A percentile compares a stretch with the other conserved stretches of the same genome.
These are phyloP conservation scores for Lysandra bellargus DNA, from an alignment of 2,888 invertebrate species.

Conservation along the genomic window DNA sequence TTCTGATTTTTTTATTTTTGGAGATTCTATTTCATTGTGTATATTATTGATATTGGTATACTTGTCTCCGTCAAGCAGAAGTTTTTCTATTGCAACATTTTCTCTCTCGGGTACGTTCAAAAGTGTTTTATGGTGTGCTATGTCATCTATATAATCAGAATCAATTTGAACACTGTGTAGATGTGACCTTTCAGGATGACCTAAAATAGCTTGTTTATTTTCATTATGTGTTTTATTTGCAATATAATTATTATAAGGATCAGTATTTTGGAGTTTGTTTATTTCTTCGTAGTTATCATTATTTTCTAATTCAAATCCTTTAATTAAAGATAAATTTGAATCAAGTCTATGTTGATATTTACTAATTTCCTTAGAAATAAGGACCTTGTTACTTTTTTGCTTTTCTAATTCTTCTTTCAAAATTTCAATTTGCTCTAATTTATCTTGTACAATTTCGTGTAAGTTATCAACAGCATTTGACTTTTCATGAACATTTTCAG, in stretches of 20 bases:
- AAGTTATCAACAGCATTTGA: conserved; percentile 55
- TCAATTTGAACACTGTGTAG: neutral
- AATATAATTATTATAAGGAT: neutral
- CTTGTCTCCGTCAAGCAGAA: neutral
- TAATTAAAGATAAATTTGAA: conserved; percentile 48
- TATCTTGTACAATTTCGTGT: conserved; percentile 51
- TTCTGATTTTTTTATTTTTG: neutral
- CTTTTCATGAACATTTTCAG: conserved; percentile 54
- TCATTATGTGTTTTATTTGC: neutral
- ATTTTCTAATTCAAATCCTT: conserved; percentile 35
- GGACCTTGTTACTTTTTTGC: conserved; percentile 51
- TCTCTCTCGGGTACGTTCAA: conserved; percentile 1
- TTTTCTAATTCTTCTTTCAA: conserved; percentile 53
- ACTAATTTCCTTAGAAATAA: conserved; percentile 50
- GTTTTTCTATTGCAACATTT: neutral
- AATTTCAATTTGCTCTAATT: conserved; percentile 57
- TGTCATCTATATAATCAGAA: neutral
- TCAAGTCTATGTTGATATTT: conserved; percentile 49
- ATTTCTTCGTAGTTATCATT: neutral
- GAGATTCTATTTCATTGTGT: neutral
- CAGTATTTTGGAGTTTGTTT: neutral
- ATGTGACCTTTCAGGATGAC: neutral
- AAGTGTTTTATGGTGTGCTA: neutral
- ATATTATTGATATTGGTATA: neutral
- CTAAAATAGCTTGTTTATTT: neutral